Evolutionary conservation across 2,113 vertebrate species (phyloP), one percentile per base, ranked within the genome.

Genomic region (Lycocorax pyrrhopterus): DNA sequence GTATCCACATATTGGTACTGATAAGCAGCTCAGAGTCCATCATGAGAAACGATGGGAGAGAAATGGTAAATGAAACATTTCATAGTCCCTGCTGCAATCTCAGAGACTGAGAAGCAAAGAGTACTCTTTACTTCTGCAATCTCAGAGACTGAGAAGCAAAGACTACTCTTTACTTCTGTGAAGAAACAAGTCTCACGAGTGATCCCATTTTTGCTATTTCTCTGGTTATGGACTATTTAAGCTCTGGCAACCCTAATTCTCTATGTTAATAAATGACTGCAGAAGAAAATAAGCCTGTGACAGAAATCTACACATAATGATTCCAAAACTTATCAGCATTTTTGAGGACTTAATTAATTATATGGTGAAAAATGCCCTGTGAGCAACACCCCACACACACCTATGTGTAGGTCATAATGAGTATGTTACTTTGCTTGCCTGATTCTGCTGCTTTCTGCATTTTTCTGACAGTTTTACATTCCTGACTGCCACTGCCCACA

Each of bases 391-490:
- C 4, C 9, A 1, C 17, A 33, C 21, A 84, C 23, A 6, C 29
- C 35, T 44, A 75, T 86, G 51, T 29, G 41, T 63, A 68, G 77
- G 73, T 52, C 27, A 47, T 68, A 89, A 77, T 44, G 44, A 94
- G 35, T 15, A 52, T 1, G 2, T 47, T 56, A 46, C 51, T 83
- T 43, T 59, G 43, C 47, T 85, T 81, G 43, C 67, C 51, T 56
- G 27, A 51, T 41, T 94, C 72, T 88, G 90, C 90, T 79, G 73
- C 75, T 93, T 92, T 77, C 82, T 90, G 85, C 47, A 46, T 60
- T 94, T 84, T 85, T 60, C 92, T 20, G 12, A 25, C 19, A 72
- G 43, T n/a, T 60, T 84, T 44, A 68, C 47, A 67, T 77, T 93
- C 75, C 82, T 52, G 56, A 32, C 41, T 85, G n/a, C 75, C 68